Conservation (phyloP, 2,113 vertebrate genomes). For the Raja brachyura region DNA sequence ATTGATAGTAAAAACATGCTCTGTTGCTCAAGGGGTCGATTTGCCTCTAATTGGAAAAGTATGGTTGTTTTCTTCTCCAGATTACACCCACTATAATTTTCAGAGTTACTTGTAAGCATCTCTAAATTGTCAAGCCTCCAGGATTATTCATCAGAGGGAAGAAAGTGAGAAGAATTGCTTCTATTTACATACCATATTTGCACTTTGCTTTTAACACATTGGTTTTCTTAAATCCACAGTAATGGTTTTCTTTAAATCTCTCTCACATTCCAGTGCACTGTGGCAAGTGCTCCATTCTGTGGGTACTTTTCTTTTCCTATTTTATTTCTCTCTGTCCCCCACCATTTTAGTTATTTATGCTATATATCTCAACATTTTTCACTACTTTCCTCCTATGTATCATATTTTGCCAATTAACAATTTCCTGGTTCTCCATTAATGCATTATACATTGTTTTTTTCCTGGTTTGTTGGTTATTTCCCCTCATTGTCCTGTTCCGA, state of each 20-base stretch:
- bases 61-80: not conserved
- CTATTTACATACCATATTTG: not conserved
- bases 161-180: slow-evolving; percentile 11
- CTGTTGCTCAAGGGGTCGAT: not conserved
- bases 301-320: not conserved
- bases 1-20: no score
- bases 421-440: not conserved
- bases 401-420: not conserved
- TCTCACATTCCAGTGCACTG: not conserved
- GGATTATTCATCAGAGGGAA: not conserved
- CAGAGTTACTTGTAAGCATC: not conserved
- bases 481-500: not conserved
- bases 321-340: not conserved
- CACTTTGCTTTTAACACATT: not conserved
- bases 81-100: not conserved
- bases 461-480: not conserved
- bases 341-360: not conserved
- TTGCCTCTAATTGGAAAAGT: not conserved
- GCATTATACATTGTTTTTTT: not conserved
- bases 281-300: not conserved
- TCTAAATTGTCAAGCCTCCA: not conserved
- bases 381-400: not conserved
- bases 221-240: slow-evolving; percentile 16
- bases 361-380: not conserved
- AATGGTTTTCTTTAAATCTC: not conserved